Evolutionary conservation across 2,888 invertebrate species (phyloP).

Genomic region (Lepidocyrtoides sp.): DNA sequence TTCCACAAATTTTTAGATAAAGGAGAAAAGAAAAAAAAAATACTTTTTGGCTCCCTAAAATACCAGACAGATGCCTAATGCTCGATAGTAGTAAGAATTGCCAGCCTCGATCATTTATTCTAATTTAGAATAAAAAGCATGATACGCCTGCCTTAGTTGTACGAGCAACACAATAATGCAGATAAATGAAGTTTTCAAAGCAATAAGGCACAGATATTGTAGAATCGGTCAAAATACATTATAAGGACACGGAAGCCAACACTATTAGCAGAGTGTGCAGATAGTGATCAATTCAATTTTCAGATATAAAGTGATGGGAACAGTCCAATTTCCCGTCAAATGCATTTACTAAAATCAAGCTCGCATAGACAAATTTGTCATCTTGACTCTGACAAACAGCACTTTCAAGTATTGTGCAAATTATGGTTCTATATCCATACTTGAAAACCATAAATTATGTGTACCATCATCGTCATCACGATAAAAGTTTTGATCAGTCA

Average conservation of each 20-base stretch:
- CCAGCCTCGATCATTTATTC: no score
- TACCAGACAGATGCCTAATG: no score
- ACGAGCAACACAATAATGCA: neutral
- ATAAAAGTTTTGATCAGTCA: constrained; percentile 36
- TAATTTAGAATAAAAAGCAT: no score
- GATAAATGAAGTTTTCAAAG: neutral
- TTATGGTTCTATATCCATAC: neutral
- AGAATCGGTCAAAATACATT: neutral
- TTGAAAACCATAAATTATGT: constrained; percentile 28
- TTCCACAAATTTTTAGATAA: no score
- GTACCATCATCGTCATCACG: constrained; percentile 19
- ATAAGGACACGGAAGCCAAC: neutral
- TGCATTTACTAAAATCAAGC: neutral
- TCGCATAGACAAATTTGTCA: constrained; percentile 46
- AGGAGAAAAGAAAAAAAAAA: no score
- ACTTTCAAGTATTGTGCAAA: neutral
- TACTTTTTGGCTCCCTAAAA: no score
- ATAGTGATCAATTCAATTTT: constrained; percentile 59
- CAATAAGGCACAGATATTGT: neutral
- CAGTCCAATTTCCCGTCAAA: constrained; percentile 55
- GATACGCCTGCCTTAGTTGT: no score
- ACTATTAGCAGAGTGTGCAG: neutral
- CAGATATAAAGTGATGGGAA: constrained; percentile 31
- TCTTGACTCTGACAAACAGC: constrained; percentile 18
- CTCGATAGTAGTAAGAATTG: no score